Conservation (phyloP, 2,888 invertebrate species). For the Esperia sulphurella region DNA sequence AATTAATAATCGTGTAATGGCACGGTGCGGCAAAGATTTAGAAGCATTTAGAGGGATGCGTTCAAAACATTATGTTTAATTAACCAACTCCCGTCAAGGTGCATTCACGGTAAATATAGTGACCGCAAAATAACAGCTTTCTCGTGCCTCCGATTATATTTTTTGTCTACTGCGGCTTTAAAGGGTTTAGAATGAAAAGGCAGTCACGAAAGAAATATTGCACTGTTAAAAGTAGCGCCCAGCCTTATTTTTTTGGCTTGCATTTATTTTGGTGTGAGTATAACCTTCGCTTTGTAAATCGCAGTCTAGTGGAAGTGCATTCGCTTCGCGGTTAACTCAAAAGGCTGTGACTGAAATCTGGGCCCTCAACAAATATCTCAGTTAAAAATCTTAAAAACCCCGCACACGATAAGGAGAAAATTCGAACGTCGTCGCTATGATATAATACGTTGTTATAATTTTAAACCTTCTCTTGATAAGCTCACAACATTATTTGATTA, state of each 20-base stretch:
- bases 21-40: conserved; percentile 23
- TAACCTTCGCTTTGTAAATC: too few species aligned
- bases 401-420: too few species aligned
- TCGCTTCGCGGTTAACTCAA: not conserved
- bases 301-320: too few species aligned
- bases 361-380: too few species aligned
- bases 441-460: too few species aligned
- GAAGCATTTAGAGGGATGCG: conserved; percentile 32
- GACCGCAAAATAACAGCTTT: conserved; percentile 62
- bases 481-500: too few species aligned
- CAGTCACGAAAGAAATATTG: conserved; percentile 1
- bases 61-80: conserved; percentile 53
- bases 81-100: conserved; percentile 57
- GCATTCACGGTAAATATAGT: conserved; percentile 51
- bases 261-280: too few species aligned
- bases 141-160: conserved; percentile 43
- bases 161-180: conserved; percentile 23
- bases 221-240: not conserved
- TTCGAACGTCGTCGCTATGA: too few species aligned
- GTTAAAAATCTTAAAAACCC: too few species aligned
- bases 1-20: conserved; percentile 60
- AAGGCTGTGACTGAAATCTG: too few species aligned
- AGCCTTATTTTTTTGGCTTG: too few species aligned
- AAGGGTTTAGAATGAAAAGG: conserved; percentile 1
- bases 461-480: too few species aligned